Conservation (phyloP, 2,113 vertebrate genomes). For the Mesoclemmys tuberculata region DNA sequence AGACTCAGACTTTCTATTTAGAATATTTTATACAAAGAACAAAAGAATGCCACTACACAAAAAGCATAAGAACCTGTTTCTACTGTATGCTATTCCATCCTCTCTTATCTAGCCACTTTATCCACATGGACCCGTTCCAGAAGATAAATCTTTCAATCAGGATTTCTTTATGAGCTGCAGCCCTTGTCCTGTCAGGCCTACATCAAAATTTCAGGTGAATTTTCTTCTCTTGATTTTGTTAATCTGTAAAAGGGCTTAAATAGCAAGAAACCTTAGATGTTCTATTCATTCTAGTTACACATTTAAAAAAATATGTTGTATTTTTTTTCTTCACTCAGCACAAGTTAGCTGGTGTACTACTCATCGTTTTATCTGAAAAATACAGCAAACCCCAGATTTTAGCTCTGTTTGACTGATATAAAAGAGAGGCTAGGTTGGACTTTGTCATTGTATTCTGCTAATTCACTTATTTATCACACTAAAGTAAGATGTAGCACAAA, state of each 20-base stretch:
- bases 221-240: constrained; percentile 51
- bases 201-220: constrained; percentile 65
- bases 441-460: neutral
- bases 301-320: neutral
- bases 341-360: constrained; percentile 5
- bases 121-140: constrained; percentile 76
- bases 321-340: neutral
- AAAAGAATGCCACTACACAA: constrained; percentile 69
- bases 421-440: neutral
- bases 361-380: neutral
- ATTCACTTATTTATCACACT: neutral
- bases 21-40: constrained; percentile 77
- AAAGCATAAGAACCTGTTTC: constrained; percentile 70
- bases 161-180: constrained; percentile 57
- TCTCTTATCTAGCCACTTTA: constrained; percentile 78
- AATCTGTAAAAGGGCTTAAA: constrained; percentile 41
- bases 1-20: constrained; percentile 50
- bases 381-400: neutral
- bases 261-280: constrained; percentile 46
- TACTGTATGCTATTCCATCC: constrained; percentile 69
- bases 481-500: neutral
- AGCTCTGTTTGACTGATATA: neutral
- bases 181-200: constrained; percentile 27
- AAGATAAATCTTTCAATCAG: constrained; percentile 79
- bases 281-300: neutral